Base-by-base conservation (phyloP, 2,888 invertebrate genomes). In the Didymodactylos carnosus region DNA sequence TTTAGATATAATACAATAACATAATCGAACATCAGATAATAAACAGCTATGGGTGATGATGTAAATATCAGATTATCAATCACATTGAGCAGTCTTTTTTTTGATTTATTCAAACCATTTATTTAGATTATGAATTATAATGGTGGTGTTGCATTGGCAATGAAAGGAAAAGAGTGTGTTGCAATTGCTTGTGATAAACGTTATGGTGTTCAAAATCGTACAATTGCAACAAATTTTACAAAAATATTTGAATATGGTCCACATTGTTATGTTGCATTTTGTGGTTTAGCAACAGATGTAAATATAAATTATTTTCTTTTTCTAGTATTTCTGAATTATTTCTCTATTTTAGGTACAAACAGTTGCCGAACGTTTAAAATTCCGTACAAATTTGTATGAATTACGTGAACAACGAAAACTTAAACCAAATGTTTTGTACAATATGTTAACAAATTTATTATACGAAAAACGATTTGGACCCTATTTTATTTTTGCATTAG, bases 131-230 rank as follows among this genome's bases (percentile, higher is more conserved):
- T 84, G 79, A 79, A 81, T 46, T 86, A 86, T 78, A 97, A 97
- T 85, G 97, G 95, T 77, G 92, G 94, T 78, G 92, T 92, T 75
- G 90, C 94, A 79, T 89, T 97, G 77, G 97, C 95, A 49, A 97
- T 97, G 95, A 92, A 90, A 80, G 95, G 97, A n/a, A 91, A 94
- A 80, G 88, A 93, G 80, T 97, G 95, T 83, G 94, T 95, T 69
- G 94, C 94, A 23, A 94, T 97, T 79, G 95, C 94, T 41, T 88
- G 93, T 1, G 97, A 97, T 85, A 89, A 90, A 79, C 87, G 97
- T 77, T 93, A 91, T 82, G 98, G 98, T 80, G 88, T 95, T 76
- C 77, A 77, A 70, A 93, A 94, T 83, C 92, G 92, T 84, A 95
- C 95, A 0, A 88, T 98, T 74, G 88, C 90, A 7, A 90, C 90